Evolutionary conservation across 2,797 vertebrate genomes (phyloP), one percentile per base, ranked within the genome.

Genomic region (Chaenodraco wilsoni): DNA sequence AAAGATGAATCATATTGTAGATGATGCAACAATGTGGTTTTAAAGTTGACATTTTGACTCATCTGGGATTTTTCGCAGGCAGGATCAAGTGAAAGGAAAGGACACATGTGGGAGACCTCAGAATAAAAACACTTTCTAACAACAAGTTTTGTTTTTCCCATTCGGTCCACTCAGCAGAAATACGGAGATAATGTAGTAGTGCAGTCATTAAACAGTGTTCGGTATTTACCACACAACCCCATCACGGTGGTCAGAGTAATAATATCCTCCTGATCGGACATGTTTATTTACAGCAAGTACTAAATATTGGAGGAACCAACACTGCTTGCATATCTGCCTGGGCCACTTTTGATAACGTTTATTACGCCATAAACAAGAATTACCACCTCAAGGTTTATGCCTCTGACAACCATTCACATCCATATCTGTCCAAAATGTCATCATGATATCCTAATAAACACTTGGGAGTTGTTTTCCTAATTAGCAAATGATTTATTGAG

Each of bases 21-120:
- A 65, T 68, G 60, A 83, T 46, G 41, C 41, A 59, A 75, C 52
- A 54, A 63, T 66, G 72, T 73, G 70, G 74, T 65, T 58, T 23
- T 64, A 80, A 67, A 74, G 69, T 72, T 84, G 74, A 78, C 80
- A 83, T 86, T 83, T 78, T 61, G 73, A 79, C 76, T 87, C 65
- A 40, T 57, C 45, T 40, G 12, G 75, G 71, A 76, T 74, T 76
- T 80, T 79, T 84, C 71, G 74, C 59, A 75, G 59, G 56, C 69
- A 61, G 78, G 33, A 79, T 78, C 40, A 57, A 17, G 58, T 49
- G 44, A 65, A 23, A 40, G 37, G 65, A 86, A 78, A 84, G 63
- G 71, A 79, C 63, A 33, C 51, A 62, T 49, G 81, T 40, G 71
- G 74, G 59, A 61, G 78, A 87, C 78, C 79, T 83, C 80, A 74